Percentiles rank a stretch among this genome's conserved stretches.
Conservation (phyloP, 1,140 invertebrate genomes). For the Anoplolepis gracilipes region DNA sequence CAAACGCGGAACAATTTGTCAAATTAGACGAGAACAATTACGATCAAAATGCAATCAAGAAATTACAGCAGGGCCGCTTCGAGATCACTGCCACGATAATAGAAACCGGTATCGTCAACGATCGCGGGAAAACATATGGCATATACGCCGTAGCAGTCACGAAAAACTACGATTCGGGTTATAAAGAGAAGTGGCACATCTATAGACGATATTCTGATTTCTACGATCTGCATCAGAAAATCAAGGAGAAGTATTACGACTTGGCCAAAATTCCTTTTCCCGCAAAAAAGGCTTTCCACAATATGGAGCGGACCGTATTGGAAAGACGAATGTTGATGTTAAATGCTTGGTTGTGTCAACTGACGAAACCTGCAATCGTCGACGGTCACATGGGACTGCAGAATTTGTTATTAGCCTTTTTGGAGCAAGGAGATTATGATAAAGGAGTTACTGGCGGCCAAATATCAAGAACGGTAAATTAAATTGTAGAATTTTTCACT, state of each 20-base stretch:
- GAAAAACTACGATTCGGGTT: conserved; percentile 88
- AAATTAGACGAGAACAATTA: conserved; percentile 79
- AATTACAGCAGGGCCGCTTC: conserved; percentile 87
- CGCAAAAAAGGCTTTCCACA: conserved; percentile 97
- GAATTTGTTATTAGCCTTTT: conserved; percentile 90
- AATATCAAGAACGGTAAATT: conserved; percentile 87
- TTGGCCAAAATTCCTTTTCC: conserved; percentile 94
- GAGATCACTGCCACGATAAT: conserved; percentile 89
- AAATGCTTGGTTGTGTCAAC: conserved; percentile 92
- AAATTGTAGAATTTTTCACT: not conserved
- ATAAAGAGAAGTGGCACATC: conserved; percentile 92
- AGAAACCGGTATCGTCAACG: conserved; percentile 91
- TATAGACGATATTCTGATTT: conserved; percentile 96
- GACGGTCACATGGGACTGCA: conserved; percentile 89
- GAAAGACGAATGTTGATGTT: conserved; percentile 95
- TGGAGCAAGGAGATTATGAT: conserved; percentile 93
- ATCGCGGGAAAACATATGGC: conserved; percentile 94
- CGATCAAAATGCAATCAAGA: conserved; percentile 84
- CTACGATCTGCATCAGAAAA: conserved; percentile 93
- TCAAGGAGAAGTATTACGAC: conserved; percentile 93
- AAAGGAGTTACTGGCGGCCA: conserved; percentile 88
- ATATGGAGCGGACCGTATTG: conserved; percentile 94
- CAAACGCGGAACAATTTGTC: conserved; percentile 74
- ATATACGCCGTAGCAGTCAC: conserved; percentile 95
- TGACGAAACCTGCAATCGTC: conserved; percentile 88